A percentile compares a stretch with the other conserved stretches of the same genome.
Evolutionary conservation across 2,888 invertebrate genomes (phyloP).

Genomic region (Alcis repandata): DNA sequence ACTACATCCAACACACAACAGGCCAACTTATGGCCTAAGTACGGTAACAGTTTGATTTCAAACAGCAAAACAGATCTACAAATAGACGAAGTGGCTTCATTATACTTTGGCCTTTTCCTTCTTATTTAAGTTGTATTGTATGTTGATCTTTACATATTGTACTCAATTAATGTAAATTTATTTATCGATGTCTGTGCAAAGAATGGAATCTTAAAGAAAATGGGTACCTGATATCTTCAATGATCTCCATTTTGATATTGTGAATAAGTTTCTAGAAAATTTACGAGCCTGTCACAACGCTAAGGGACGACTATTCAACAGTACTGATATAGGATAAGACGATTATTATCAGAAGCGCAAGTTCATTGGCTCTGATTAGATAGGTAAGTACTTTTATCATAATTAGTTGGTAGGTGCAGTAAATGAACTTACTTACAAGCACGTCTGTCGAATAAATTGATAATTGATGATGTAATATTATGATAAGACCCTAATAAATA

Average conservation of each 20-base stretch:
- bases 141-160: background rate
- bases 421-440: slow-evolving; percentile 30
- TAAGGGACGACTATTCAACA: background rate
- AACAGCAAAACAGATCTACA: too few species aligned
- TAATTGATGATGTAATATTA: slow-evolving; percentile 38
- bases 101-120: too few species aligned
- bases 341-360: background rate
- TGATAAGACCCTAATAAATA: slow-evolving; percentile 34
- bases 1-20: too few species aligned
- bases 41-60: too few species aligned
- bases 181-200: too few species aligned
- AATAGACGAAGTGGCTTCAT: too few species aligned
- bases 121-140: background rate
- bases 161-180: background rate
- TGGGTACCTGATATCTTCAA: slow-evolving; percentile 22
- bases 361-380: slow-evolving; percentile 15
- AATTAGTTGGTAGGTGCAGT: background rate
- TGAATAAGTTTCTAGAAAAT: slow-evolving; percentile 6
- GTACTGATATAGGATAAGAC: background rate
- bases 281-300: background rate
- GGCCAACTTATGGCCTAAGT: too few species aligned
- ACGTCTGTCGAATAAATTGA: slow-evolving; percentile 21
- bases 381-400: slow-evolving; percentile 15
- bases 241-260: slow-evolving; percentile 18
- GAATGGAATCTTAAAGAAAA: too few species aligned